Evolutionary conservation across 2,797 vertebrate genomes (phyloP).

Genomic region (Pseudochirops cupreus): DNA sequence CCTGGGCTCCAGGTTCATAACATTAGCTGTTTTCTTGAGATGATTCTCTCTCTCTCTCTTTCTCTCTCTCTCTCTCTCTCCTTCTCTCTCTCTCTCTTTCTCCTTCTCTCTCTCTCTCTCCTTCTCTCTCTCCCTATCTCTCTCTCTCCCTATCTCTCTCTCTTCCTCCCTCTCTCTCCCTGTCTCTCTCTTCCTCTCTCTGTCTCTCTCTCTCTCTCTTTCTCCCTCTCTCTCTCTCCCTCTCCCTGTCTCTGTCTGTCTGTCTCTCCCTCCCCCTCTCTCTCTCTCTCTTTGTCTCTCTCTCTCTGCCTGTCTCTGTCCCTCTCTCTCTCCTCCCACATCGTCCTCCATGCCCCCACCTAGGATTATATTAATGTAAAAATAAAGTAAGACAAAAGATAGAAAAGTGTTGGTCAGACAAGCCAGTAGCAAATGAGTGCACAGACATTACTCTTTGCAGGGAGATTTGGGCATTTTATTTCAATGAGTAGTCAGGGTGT

Average conservation of each 20-base stretch:
- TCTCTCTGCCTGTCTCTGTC: not conserved
- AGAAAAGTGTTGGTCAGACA: slow-evolving; percentile 29
- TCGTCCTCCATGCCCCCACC: too few species aligned
- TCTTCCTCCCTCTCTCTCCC: too few species aligned
- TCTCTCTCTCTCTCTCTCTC: not conserved
- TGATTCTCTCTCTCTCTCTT: not conserved
- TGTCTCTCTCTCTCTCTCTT: too few species aligned
- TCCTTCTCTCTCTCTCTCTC: not conserved
- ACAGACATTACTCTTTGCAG: not conserved
- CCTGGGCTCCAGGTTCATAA: slow-evolving; percentile 21
- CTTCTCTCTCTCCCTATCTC: too few species aligned
- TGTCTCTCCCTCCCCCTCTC: too few species aligned
- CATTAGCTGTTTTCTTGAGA: not conserved
- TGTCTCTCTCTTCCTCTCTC: too few species aligned
- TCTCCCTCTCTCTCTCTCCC: too few species aligned
- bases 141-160: too few species aligned
- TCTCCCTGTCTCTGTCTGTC: not conserved
- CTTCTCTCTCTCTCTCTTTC: not conserved
- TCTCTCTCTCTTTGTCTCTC: too few species aligned
- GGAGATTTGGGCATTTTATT: not conserved
- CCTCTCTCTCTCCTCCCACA: too few species aligned
- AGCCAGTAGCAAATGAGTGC: not conserved
- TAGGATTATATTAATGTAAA: slow-evolving; percentile 47
- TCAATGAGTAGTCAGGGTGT: not conserved
- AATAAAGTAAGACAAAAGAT: not conserved